phyloP scores from a whole-genome alignment of 2,888 invertebrate species.

The Temnothorax rugatulus region DNA sequence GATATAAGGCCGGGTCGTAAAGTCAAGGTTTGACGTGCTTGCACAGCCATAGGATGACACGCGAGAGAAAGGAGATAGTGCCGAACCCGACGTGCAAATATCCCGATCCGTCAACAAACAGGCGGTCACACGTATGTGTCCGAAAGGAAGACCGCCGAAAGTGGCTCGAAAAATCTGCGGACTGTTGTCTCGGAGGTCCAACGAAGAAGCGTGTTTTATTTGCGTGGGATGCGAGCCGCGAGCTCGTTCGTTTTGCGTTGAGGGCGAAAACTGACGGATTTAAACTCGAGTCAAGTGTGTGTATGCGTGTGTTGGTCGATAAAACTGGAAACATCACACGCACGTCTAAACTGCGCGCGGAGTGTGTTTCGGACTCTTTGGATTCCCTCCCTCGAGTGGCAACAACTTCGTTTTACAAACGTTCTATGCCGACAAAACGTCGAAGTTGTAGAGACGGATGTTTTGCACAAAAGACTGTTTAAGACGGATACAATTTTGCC shows the following conservation, averaged over 20 bases:
- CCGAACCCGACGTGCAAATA: slow-evolving; percentile 73
- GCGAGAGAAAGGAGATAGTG: slow-evolving; percentile 60
- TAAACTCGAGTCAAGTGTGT: slow-evolving; percentile 80
- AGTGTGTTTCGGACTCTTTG: slow-evolving; percentile 69
- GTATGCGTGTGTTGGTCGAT: slow-evolving; percentile 78
- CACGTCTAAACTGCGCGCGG: slow-evolving; percentile 72
- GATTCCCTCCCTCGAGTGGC: slow-evolving; percentile 65
- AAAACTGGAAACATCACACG: slow-evolving; percentile 79
- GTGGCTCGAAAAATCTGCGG: slow-evolving; percentile 68
- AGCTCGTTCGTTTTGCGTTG: slow-evolving; percentile 66
- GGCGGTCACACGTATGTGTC: slow-evolving; percentile 73
- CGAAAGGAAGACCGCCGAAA: slow-evolving; percentile 60
- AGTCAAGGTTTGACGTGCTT: slow-evolving; percentile 63
- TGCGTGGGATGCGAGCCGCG: slow-evolving; percentile 62
- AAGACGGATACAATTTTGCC: slow-evolving; percentile 12
- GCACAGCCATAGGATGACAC: slow-evolving; percentile 59
- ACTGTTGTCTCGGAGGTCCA: slow-evolving; percentile 69
- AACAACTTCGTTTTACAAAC: slow-evolving; percentile 69
- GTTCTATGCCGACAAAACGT: slow-evolving; percentile 65
- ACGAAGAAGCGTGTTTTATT: slow-evolving; percentile 68
- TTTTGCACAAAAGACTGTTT: slow-evolving; percentile 22
- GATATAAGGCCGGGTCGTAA: slow-evolving; percentile 40
- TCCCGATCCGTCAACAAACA: slow-evolving; percentile 78
- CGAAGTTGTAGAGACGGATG: slow-evolving; percentile 62
- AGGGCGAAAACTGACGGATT: slow-evolving; percentile 77